Conservation (phyloP, 2,113 vertebrate species). For the Silurus asotus region DNA sequence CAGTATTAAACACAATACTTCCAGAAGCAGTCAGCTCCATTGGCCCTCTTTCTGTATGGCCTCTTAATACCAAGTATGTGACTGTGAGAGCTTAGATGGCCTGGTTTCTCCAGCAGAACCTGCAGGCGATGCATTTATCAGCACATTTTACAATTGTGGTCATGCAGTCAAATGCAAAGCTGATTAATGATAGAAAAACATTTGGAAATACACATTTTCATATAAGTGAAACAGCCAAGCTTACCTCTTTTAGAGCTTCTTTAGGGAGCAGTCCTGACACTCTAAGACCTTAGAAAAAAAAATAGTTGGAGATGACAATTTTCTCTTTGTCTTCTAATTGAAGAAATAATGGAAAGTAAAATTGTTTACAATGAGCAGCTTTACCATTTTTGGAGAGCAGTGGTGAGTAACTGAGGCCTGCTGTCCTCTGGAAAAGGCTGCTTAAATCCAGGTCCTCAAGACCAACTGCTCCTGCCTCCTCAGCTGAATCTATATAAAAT, state of each 20-base stretch:
- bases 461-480: slow-evolving; percentile 55
- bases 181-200: not conserved
- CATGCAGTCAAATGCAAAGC: not conserved
- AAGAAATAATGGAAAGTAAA: not conserved
- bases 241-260: slow-evolving; percentile 67
- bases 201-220: not conserved
- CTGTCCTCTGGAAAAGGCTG: slow-evolving; percentile 60
- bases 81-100: slow-evolving; percentile 62
- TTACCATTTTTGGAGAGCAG: slow-evolving; percentile 67
- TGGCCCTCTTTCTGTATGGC: slow-evolving; percentile 71
- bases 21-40: slow-evolving; percentile 73
- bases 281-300: slow-evolving; percentile 60
- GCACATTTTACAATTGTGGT: not conserved
- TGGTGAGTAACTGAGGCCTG: slow-evolving; percentile 62
- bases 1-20: slow-evolving; percentile 74
- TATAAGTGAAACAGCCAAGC: slow-evolving; percentile 20
- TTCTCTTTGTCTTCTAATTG: no score
- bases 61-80: slow-evolving; percentile 64
- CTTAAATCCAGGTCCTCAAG: slow-evolving; percentile 67
- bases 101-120: slow-evolving; percentile 69
- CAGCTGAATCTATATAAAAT: slow-evolving; percentile 57
- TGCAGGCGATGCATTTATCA: slow-evolving; percentile 47
- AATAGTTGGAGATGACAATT: not conserved
- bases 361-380: slow-evolving; percentile 20
- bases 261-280: slow-evolving; percentile 60